Conservation (phyloP, 1,140 invertebrate species). For the Dufourea novaeangliae region DNA sequence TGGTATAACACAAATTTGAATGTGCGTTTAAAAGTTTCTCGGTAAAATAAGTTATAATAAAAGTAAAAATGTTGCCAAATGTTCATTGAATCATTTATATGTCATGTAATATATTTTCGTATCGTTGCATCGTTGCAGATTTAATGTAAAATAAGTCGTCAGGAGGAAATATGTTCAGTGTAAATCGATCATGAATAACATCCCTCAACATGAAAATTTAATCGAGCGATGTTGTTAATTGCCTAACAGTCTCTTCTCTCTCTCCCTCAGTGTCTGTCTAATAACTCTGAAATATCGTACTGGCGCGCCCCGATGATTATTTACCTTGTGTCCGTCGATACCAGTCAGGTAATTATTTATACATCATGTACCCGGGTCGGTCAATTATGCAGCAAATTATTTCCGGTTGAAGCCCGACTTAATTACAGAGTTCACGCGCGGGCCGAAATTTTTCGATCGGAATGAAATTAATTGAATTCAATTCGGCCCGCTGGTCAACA, state of each 20-base stretch:
- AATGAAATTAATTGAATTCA: slow-evolving; percentile 62
- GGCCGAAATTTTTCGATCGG: slow-evolving; percentile 47
- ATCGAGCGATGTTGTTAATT: slow-evolving; percentile 7
- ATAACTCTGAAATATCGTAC: neutral
- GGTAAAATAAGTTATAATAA: too few relatives aligned
- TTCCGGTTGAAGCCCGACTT: slow-evolving; percentile 43
- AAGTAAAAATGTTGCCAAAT: too few relatives aligned
- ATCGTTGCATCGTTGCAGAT: neutral
- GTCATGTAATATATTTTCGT: too few relatives aligned
- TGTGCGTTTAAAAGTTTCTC: too few relatives aligned
- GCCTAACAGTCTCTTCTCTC: neutral
- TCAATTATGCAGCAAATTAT: slow-evolving; percentile 64
- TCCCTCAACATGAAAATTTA: neutral
- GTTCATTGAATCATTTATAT: too few relatives aligned
- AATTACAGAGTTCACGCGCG: slow-evolving; percentile 44
- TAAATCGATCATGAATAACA: neutral
- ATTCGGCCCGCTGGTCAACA: slow-evolving; percentile 34
- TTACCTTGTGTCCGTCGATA: slow-evolving; percentile 4
- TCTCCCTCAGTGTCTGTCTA: neutral
- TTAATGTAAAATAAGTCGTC: neutral
- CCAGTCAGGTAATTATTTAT: slow-evolving; percentile 9
- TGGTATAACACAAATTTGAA: too few relatives aligned
- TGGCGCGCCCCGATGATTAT: slow-evolving; percentile 30
- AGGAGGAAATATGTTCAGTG: neutral
- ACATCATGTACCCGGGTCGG: slow-evolving; percentile 8